phyloP scores from a whole-genome alignment of 2,797 vertebrate species.

The Sebastes hubbsi region DNA sequence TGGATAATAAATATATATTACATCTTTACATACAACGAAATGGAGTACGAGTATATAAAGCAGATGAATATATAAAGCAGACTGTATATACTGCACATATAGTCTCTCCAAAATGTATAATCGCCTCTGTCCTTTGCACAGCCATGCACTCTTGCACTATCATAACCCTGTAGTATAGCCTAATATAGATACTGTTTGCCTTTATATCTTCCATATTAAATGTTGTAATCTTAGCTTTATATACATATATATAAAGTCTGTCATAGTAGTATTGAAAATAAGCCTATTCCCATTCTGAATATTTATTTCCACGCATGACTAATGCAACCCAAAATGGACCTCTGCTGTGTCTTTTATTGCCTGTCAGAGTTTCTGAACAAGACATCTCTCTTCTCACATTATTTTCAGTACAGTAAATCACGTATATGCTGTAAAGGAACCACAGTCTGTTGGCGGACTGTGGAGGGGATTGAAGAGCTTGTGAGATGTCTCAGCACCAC shows the following conservation, averaged over 20 bases:
- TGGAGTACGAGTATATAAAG: too few species aligned
- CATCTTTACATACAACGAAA: too few species aligned
- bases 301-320: too few species aligned
- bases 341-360: not conserved
- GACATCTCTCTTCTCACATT: not conserved
- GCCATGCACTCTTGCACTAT: not conserved
- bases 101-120: not conserved
- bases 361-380: not conserved
- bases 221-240: not conserved
- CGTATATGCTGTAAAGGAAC: not conserved
- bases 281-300: too few species aligned
- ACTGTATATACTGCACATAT: not conserved
- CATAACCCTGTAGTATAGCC: not conserved
- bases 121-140: not conserved
- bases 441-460: not conserved
- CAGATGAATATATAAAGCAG: not conserved
- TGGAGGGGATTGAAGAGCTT: slow-evolving; percentile 10
- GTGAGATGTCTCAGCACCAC: slow-evolving; percentile 12
- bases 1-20: too few species aligned
- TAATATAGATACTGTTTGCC: not conserved
- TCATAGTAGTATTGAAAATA: too few species aligned
- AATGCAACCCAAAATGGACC: not conserved
- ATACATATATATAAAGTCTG: too few species aligned
- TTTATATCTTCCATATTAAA: not conserved
- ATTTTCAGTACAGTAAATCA: not conserved